phyloP scores from a whole-genome alignment of 2,113 vertebrate genomes.

The Pyrgilauda ruficollis region DNA sequence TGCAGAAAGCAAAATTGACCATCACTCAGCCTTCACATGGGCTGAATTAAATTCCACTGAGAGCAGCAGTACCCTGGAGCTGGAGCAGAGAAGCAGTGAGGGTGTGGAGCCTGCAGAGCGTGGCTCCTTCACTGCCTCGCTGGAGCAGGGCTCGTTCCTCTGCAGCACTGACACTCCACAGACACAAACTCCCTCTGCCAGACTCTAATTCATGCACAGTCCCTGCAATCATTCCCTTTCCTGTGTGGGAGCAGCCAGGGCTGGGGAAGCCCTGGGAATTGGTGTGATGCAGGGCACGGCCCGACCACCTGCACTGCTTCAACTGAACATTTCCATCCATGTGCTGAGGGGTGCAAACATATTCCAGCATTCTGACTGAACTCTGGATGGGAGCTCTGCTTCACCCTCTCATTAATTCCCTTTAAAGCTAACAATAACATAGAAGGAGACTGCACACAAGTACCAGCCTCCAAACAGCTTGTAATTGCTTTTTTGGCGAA shows the following conservation, averaged over 20 bases:
- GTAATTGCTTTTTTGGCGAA: not conserved
- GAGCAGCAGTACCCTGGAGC: not conserved
- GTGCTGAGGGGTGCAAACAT: not conserved
- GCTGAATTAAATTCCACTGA: not conserved
- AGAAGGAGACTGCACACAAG: not conserved
- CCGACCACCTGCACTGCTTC: not conserved
- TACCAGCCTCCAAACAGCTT: not conserved
- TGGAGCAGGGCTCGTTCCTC: not conserved
- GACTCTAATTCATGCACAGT: not conserved
- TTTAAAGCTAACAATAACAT: not conserved
- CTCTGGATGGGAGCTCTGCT: not conserved
- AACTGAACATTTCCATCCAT: not conserved
- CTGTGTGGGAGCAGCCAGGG: not conserved
- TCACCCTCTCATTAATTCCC: constrained; percentile 6
- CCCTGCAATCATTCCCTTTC: not conserved
- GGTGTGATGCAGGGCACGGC: not conserved
- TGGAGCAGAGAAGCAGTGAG: not conserved
- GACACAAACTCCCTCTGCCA: not conserved
- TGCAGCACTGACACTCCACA: not conserved
- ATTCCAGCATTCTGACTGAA: not conserved
- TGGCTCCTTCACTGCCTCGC: rapidly evolving
- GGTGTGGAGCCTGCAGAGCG: not conserved
- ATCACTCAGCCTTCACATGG: not conserved
- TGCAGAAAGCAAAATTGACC: not conserved
- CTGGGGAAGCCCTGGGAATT: not conserved